phyloP scores from a whole-genome alignment of 2,888 invertebrate species.

The Mantis religiosa region DNA sequence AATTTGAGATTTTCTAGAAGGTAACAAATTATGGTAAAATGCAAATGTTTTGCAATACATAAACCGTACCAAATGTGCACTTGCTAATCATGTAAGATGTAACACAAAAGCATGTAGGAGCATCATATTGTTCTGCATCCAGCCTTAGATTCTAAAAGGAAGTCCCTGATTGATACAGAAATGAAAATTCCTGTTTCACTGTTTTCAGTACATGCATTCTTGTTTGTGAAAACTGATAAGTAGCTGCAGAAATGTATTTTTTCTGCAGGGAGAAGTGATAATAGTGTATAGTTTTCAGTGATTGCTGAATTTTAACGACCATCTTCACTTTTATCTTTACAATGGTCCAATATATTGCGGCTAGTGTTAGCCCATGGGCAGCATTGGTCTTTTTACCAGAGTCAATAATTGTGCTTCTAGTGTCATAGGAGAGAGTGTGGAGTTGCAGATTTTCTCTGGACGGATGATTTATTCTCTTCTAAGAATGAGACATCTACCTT shows the following conservation, averaged over 20 bases:
- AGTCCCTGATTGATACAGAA: not conserved
- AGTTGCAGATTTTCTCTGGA: not conserved
- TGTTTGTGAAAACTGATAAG: not conserved
- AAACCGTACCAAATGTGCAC: no score
- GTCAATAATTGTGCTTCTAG: slow-evolving; percentile 14
- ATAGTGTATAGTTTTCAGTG: not conserved
- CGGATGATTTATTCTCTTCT: slow-evolving; percentile 15
- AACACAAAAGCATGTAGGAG: no score
- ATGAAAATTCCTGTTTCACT: not conserved
- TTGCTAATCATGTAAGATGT: no score
- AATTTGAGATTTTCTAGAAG: no score
- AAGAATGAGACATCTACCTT: slow-evolving; percentile 14
- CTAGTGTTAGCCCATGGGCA: not conserved
- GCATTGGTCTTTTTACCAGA: not conserved
- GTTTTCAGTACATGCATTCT: not conserved
- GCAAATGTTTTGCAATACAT: no score
- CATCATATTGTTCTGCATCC: no score
- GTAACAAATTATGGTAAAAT: no score
- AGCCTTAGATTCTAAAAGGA: not conserved
- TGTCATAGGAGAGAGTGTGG: not conserved
- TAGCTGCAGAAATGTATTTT: not conserved
- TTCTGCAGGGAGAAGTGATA: not conserved
- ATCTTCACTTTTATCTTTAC: slow-evolving; percentile 6
- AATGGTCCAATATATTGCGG: not conserved
- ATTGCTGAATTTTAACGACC: not conserved